Base-by-base conservation (phyloP, 2,797 vertebrate species). In the Pangasius sanitwongsei region DNA sequence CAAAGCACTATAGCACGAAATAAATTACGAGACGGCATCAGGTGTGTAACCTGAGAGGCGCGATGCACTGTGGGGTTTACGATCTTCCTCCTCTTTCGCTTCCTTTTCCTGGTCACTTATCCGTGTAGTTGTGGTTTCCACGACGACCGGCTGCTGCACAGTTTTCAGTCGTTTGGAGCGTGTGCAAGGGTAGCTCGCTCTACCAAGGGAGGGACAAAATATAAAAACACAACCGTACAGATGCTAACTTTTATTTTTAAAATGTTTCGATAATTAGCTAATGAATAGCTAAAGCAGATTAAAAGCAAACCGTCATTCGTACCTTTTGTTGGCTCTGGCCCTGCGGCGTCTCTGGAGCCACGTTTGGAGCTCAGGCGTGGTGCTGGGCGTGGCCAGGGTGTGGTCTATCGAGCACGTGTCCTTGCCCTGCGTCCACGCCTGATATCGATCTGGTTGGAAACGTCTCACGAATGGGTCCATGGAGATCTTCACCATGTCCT, bases 401-500 rank as follows among this genome's bases (percentile, higher is more conserved):
- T 99, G 98, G 95, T 99, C 98, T 83, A 99, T 96, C 28, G 94
- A 94, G 9, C 96, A 95, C 16, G 96, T 91, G 94, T 99, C 99
- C 91, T 98, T 99, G 77, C 98, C 98, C 94, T 97, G 93, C 94
- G 98, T 98, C 98, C 98, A 99, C 83, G 95, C 95, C 53, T 97
- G 92, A 23, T 99, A 99, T 65, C 98, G 97, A 77, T 98, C 97
- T 20, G 98, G 98, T 89, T 99, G 99, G 95, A 99, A 99, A 86
- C 96, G 97, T 92, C 95, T 98, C 89, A 99, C 98, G 94, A 99
- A 99, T 31, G 98, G 94, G 70, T 99, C 98, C 98, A 99, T 99
- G 74, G 98, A 98, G 94, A 99, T 99, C 93, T 97, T 98, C 55
- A 99, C 98, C 98, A 99, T 98, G 93, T 99, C 98, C 89, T 95